Evolutionary conservation across 2,113 vertebrate genomes (phyloP), one percentile per base, ranked within the genome.

Genomic region (Melanotaenia duboulayi): DNA sequence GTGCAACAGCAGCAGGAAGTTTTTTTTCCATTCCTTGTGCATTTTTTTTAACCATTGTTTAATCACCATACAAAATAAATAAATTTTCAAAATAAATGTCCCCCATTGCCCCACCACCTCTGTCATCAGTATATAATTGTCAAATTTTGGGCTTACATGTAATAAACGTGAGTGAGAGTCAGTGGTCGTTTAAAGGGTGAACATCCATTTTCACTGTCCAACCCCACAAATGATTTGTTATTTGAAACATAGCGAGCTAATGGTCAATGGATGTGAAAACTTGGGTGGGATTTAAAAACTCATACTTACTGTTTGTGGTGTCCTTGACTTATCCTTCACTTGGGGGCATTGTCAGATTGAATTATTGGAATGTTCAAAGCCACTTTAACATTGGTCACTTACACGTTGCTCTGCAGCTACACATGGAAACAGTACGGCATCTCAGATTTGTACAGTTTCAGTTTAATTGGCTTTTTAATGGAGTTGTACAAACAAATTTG

Each of bases 281-380:
- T 84, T 32, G 28, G 22, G 24, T 39, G n/a, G 46, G 65, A 71
- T 49, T 61, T 64, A 79, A 71, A 72, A 76, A 68, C 61, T 54
- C 28, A 7, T 51, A 46, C 23, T 77, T 57, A 10, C 62, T 42
- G 51, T 73, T 40, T 39, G 48, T 19, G 40, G 49, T 73, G 76
- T 82, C 71, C 85, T 82, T 19, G 3, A 56, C 49, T 69, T 44
- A 74, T 74, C 79, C 83, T 86, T 79, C n/a, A 79, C 77, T 78
- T 8, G 52, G 23, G 81, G 76, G 54, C 71, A 65, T 71, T 86
- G 88, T 87, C 85, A 82, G 67, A 71, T 46, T 80, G 54, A 78
- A 84, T 87, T 86, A 84, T 65, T 74, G 54, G 80, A 84, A 71
- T 23, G 32, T 49, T 76, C 23, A 16, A 32, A 76, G 64, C 74